phyloP scores from a whole-genome alignment of 2,113 vertebrate species.

The Oryzias celebensis region DNA sequence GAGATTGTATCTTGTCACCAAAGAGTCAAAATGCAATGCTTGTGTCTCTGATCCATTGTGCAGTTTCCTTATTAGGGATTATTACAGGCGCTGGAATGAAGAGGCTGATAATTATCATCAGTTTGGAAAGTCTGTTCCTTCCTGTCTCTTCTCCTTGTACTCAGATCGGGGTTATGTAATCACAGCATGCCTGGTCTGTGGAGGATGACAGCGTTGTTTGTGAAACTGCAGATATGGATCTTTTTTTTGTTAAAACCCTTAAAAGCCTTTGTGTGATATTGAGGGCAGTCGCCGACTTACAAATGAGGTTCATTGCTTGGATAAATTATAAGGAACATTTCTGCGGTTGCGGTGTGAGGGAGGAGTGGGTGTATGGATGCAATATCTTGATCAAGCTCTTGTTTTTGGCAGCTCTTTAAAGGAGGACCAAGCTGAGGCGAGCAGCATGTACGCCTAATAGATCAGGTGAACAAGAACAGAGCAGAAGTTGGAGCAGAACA shows the following conservation, averaged over 20 bases:
- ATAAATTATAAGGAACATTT: slow-evolving; percentile 8
- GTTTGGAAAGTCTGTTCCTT: slow-evolving; percentile 37
- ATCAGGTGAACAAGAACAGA: slow-evolving; percentile 6
- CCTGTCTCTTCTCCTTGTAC: slow-evolving; percentile 53
- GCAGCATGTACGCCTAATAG: background rate
- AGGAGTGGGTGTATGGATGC: background rate
- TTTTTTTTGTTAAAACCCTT: slow-evolving; percentile 37
- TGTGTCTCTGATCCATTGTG: no score
- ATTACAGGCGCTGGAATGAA: slow-evolving; percentile 8
- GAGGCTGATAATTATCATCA: slow-evolving; percentile 49
- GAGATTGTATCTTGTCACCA: no score
- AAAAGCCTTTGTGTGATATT: slow-evolving; percentile 29
- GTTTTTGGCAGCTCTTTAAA: slow-evolving; percentile 11
- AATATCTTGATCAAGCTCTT: slow-evolving; percentile 3
- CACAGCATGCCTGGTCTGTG: slow-evolving; percentile 48
- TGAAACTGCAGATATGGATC: slow-evolving; percentile 54
- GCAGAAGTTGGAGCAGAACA: slow-evolving; percentile 4
- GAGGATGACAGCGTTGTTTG: slow-evolving; percentile 61
- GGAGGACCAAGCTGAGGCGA: slow-evolving; percentile 2
- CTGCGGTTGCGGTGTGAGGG: background rate
- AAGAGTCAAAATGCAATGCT: no score
- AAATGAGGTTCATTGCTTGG: slow-evolving; percentile 28
- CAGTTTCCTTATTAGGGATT: no score
- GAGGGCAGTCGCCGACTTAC: slow-evolving; percentile 8
- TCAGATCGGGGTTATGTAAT: slow-evolving; percentile 67